A percentile compares a stretch with the other conserved stretches of the same genome.
phyloP scores from a whole-genome alignment of 2,888 invertebrate species.

The Meloe dianella region DNA sequence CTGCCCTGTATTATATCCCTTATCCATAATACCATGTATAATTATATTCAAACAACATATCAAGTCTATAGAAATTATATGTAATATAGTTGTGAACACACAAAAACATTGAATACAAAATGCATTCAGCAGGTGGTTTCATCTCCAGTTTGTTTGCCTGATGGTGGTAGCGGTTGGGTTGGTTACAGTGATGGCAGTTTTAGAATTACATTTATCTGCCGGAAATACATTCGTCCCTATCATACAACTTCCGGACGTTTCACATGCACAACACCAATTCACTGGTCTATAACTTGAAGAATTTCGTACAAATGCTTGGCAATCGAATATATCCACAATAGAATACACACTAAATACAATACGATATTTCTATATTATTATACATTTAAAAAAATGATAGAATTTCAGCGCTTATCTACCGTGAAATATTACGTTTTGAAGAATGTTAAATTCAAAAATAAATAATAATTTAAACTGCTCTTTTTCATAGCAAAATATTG shows the following conservation, averaged over 20 bases:
- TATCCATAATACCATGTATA: not conserved
- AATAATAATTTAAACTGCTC: no score
- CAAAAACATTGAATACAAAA: conserved; percentile 1
- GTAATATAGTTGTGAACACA: not conserved
- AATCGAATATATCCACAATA: not conserved
- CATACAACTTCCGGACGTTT: conserved; percentile 23
- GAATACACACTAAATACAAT: not conserved
- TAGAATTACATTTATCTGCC: conserved; percentile 16
- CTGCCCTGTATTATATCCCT: not conserved
- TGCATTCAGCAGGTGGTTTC: conserved; percentile 26
- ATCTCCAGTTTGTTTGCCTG: conserved; percentile 12
- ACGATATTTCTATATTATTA: no score
- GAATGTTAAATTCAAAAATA: no score
- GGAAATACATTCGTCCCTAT: conserved; percentile 40
- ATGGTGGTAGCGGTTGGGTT: conserved; percentile 18
- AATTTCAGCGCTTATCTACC: no score
- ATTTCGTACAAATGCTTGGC: not conserved
- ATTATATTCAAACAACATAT: conserved; percentile 6
- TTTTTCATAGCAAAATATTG: no score
- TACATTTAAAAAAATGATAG: no score
- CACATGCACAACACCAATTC: conserved; percentile 18
- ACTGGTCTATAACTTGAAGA: conserved; percentile 25
- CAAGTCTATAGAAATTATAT: not conserved
- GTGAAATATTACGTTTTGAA: no score
- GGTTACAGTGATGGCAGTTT: not conserved